These are phyloP conservation scores for Bubalus kerabau DNA, from an alignment of 2,113 vertebrate species.

Conservation along the genomic window DNA sequence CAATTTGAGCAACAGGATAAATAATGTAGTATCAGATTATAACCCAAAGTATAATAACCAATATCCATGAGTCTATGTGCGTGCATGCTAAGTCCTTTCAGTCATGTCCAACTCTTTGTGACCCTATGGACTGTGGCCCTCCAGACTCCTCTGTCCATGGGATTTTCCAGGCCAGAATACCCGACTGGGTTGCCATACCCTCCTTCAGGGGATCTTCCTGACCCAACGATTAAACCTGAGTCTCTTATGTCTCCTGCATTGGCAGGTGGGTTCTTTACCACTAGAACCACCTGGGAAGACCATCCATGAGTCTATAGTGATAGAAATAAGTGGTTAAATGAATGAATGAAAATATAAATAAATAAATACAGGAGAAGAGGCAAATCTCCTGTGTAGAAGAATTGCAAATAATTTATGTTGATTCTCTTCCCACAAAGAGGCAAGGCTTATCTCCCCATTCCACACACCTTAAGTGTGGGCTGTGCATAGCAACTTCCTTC, in stretches of 20 bases:
- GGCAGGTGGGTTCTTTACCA: neutral
- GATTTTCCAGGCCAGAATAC: neutral
- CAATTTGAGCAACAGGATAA: constrained; percentile 17
- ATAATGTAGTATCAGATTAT: neutral
- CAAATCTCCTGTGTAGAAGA: constrained; percentile 1
- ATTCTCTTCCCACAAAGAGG: neutral
- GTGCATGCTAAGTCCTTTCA: neutral
- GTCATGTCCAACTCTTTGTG: neutral
- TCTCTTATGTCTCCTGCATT: neutral
- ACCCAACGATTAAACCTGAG: neutral
- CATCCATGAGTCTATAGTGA: neutral
- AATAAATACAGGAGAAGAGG: neutral
- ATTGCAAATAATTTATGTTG: constrained; percentile 20
- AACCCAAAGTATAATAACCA: constrained; percentile 28
- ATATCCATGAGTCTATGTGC: neutral
- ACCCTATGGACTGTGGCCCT: neutral
- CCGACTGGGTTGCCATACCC: neutral
- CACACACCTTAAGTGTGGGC: neutral
- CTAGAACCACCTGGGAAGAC: neutral
- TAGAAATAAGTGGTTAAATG: constrained; percentile 18
- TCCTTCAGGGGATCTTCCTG: neutral
- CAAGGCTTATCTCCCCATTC: neutral
- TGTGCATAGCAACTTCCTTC: neutral
- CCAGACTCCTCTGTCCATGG: neutral
- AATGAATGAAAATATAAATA: neutral